Percentiles rank a stretch among this genome's conserved stretches.
Conservation (phyloP, 2,797 vertebrate species). For the Danio jaintianensis region DNA sequence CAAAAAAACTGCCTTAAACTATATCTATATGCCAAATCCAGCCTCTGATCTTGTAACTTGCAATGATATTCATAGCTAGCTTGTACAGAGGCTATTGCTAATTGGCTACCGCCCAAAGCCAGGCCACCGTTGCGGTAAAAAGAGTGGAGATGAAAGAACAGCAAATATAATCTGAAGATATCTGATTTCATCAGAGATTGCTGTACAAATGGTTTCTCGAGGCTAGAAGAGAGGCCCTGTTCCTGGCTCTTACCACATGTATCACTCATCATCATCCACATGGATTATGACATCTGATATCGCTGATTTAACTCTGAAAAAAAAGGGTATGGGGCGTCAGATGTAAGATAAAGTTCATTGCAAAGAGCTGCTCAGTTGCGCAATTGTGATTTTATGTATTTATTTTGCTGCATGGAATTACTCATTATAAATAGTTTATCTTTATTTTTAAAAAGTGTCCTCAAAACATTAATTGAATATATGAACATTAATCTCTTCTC, state of each 20-base stretch:
- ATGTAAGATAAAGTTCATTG: slow-evolving; percentile 9
- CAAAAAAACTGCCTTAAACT: slow-evolving; percentile 32
- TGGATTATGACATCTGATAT: slow-evolving; percentile 55
- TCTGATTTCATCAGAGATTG: slow-evolving; percentile 54
- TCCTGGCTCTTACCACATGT: slow-evolving; percentile 49
- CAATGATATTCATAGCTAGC: slow-evolving; percentile 31
- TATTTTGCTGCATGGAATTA: background rate
- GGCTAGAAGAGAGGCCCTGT: slow-evolving; percentile 45
- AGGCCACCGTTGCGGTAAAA: slow-evolving; percentile 36
- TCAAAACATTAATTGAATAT: background rate
- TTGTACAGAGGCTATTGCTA: slow-evolving; percentile 42
- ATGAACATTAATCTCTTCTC: background rate
- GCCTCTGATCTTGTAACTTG: slow-evolving; percentile 16
- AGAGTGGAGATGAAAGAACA: slow-evolving; percentile 39
- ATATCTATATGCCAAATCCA: slow-evolving; percentile 15
- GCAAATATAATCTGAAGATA: slow-evolving; percentile 46
- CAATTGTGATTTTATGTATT: background rate
- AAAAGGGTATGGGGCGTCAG: background rate
- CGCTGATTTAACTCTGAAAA: slow-evolving; percentile 35
- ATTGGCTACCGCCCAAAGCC: slow-evolving; percentile 43
- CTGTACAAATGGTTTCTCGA: slow-evolving; percentile 56
- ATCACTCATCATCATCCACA: slow-evolving; percentile 54
- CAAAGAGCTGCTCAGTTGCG: background rate
- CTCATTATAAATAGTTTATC: no score
- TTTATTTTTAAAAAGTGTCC: background rate